Base-by-base conservation (phyloP, 1,140 invertebrate species). In the Vanessa atalanta region DNA sequence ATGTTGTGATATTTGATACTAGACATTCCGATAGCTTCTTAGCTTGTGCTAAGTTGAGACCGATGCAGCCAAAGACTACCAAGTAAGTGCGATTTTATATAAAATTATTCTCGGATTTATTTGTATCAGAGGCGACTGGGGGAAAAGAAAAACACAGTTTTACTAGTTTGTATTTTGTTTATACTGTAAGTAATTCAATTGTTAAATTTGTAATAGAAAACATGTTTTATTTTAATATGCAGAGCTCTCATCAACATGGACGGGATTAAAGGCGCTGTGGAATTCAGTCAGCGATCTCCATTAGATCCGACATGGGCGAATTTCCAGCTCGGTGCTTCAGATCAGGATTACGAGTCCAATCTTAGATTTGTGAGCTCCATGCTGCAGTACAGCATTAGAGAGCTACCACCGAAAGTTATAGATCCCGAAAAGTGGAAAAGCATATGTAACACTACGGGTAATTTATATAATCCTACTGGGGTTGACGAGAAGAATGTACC, bases 251-350 rank as follows among this genome's bases (percentile, higher is more conserved):
- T 99, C 53, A 96, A 96, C 89, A 94, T 95, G 55, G 95, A 95
- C 57, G 97, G 97, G 5, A 95, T 99, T 4, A 95, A 95, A 85
- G 98, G 98, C 0, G 95, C 96, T 61, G 94, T 99, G 2, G 95
- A 94, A 3, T 95, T 99, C 43, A 94, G 93, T 11, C 98, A 99
- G 93, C 94, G 95, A 23, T 97, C 97, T 0, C 95, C 95, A 9
- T 98, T 97, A 84, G 96, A 98, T 89, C 96, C 97, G 0, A 98
- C 98, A 0, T 96, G 95, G 92, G 92, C 97, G 0, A 95, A 95
- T 79, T 95, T 98, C 65, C 95, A 96, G 70, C 85, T 98, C 20
- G 94, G 93, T 3, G 94, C 94, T 53, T 94, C 94, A 0, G 93
- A 90, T 83, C 89, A 94, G 70, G 94, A 95, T 78, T 91, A 95